Conservation (phyloP, 2,797 vertebrate genomes). For the Acrossocheilus fasciatus region DNA sequence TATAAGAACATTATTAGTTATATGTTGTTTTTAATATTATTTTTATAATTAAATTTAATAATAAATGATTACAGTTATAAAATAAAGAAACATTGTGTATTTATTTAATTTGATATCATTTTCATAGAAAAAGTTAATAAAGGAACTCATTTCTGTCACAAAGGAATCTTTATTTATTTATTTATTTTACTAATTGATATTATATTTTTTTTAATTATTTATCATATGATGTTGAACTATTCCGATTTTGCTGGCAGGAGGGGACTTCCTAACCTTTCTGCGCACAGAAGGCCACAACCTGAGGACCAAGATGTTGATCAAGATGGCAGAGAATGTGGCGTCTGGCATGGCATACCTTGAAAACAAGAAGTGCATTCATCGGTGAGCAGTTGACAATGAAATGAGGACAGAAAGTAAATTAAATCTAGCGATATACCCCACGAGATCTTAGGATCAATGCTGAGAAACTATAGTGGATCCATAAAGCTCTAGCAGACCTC, state of each 20-base stretch:
- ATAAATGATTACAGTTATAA: too few species aligned
- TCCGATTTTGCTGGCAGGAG: slow-evolving; percentile 77
- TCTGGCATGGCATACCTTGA: slow-evolving; percentile 96
- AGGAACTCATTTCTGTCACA: too few species aligned
- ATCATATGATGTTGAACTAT: too few species aligned
- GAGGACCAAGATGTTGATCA: slow-evolving; percentile 82
- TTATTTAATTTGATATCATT: too few species aligned
- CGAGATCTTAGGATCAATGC: background rate
- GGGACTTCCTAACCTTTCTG: slow-evolving; percentile 93
- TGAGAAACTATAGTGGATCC: background rate
- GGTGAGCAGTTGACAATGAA: slow-evolving; percentile 75
- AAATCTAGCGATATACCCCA: background rate
- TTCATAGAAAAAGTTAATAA: too few species aligned
- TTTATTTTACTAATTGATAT: too few species aligned
- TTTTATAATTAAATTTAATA: too few species aligned
- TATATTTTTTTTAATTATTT: too few species aligned
- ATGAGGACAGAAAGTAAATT: background rate
- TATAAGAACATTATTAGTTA: too few species aligned
- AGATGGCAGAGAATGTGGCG: slow-evolving; percentile 89
- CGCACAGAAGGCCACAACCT: slow-evolving; percentile 81
- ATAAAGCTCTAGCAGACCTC: slow-evolving; percentile 2
- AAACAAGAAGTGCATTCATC: slow-evolving; percentile 94
- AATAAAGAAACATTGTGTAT: too few species aligned
- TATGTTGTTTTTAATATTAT: too few species aligned
- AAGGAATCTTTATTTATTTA: too few species aligned